Percentiles rank a stretch among this genome's conserved stretches.
Evolutionary conservation across 2,113 vertebrate genomes (phyloP).

Genomic region (Pogonocichla stellata): DNA sequence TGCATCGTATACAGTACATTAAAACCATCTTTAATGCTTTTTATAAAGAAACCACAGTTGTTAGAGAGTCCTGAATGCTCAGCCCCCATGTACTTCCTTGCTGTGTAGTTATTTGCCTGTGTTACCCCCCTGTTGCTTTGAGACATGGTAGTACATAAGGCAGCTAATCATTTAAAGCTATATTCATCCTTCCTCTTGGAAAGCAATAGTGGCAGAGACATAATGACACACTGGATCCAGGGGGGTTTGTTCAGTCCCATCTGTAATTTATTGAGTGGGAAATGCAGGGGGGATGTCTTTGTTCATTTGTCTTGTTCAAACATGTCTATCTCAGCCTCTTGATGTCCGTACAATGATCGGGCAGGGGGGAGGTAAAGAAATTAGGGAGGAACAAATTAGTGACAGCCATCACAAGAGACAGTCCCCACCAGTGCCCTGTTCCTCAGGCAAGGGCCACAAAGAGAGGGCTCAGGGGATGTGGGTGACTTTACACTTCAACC

Average conservation of each 20-base stretch:
- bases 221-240: neutral
- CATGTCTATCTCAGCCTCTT: neutral
- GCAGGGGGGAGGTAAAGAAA: neutral
- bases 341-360: neutral
- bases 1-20: conserved; percentile 69
- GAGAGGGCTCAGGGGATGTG: fast-evolving
- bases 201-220: conserved; percentile 34
- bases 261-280: conserved; percentile 52
- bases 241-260: neutral
- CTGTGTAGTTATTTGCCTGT: conserved; percentile 18
- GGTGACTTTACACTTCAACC: neutral
- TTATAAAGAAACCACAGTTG: conserved; percentile 64
- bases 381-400: conserved; percentile 34
- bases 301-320: conserved; percentile 53
- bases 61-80: conserved; percentile 8
- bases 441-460: neutral
- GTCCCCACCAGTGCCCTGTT: fast-evolving
- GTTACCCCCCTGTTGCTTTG: conserved; percentile 20
- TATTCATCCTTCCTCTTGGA: conserved; percentile 20
- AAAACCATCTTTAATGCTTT: conserved; percentile 73
- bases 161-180: conserved; percentile 59
- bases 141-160: conserved; percentile 50
- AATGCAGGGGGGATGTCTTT: conserved; percentile 41
- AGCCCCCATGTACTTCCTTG: conserved; percentile 36
- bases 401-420: neutral